Base-by-base conservation (phyloP, 2,113 vertebrate genomes). In the Picathartes gymnocephalus region DNA sequence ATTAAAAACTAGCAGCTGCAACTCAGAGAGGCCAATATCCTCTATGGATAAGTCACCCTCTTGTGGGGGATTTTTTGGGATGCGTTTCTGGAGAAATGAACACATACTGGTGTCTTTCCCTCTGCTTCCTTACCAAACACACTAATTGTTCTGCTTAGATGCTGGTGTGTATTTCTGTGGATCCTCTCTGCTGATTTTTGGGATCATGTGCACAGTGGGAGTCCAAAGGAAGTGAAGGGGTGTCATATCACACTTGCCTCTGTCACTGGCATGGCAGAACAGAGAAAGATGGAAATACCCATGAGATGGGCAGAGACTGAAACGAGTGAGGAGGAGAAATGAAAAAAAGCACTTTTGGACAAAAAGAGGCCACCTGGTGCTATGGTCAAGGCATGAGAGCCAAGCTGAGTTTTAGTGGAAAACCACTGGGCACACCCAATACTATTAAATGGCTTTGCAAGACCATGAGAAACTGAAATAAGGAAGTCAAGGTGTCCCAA, bases 1-100 rank as follows among this genome's bases (percentile, higher is more conserved):
- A 95, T 85, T 73, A 89, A 89, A 79, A 93, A 50, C 23, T 45
- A 90, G 50, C 87, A 91, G 84, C 87, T 95, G 66, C 81, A 62
- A 22, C 39, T 90, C 65, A 56, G 30, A 83, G 64, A 81, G 23
- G 62, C 70, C 73, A 69, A 50, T n/a, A 81, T 72, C 22, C 7
- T 95, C 84, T 47, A 33, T 13, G 48, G 40, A 69, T 91, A 84
- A 95, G 73, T 96, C 95, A 95, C 21, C 7, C 45, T 48, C 81
- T 80, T 85, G 70, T 65, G 71, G 61, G 28, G 1, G 58, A 82
- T 90, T 88, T 83, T 19, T 3, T 4, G 48, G 47, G 53, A 89
- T 73, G 39, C 51, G 62, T 62, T 97, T 70, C 81, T 80, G 78
- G 90, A 87, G 91, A 96, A 96, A 94, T 54, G 86, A 91, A 95